Conservation (phyloP, 2,113 vertebrate species). For the Microtus montanus region DNA sequence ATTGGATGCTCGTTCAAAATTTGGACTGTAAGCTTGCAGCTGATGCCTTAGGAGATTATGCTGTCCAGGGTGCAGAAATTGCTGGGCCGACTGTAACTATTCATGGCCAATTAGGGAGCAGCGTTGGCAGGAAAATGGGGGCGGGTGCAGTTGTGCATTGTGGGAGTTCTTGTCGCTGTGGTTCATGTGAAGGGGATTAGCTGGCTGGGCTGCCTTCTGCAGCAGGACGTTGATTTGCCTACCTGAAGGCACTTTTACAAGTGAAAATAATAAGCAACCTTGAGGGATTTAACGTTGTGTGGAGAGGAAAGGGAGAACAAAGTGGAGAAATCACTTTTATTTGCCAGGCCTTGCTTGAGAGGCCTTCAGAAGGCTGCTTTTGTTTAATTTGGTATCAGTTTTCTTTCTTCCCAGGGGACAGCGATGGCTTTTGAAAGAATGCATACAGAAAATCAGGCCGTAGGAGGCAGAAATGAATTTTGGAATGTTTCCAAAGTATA, state of each 20-base stretch:
- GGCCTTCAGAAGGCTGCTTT: constrained; percentile 14
- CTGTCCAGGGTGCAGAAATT: constrained; percentile 58
- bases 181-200: background rate
- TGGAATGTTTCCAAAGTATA: constrained; percentile 8
- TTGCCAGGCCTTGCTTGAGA: constrained; percentile 36
- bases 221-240: constrained; percentile 6
- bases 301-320: constrained; percentile 6
- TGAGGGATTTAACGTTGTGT: background rate
- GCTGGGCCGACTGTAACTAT: constrained; percentile 48
- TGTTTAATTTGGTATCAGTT: constrained; percentile 55
- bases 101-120: constrained; percentile 75
- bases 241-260: constrained; percentile 20
- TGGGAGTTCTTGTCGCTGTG: background rate
- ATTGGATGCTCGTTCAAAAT: constrained; percentile 74
- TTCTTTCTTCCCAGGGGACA: constrained; percentile 53
- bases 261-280: background rate
- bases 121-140: constrained; percentile 48
- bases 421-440: constrained; percentile 56
- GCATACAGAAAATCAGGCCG: constrained; percentile 13
- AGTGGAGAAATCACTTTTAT: constrained; percentile 37
- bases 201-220: background rate
- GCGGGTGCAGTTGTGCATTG: background rate
- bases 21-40: constrained; percentile 60
- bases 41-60: constrained; percentile 67
- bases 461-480: constrained; percentile 43